phyloP scores from a whole-genome alignment of 2,888 invertebrate species.

The Muschampia plurimacula region DNA sequence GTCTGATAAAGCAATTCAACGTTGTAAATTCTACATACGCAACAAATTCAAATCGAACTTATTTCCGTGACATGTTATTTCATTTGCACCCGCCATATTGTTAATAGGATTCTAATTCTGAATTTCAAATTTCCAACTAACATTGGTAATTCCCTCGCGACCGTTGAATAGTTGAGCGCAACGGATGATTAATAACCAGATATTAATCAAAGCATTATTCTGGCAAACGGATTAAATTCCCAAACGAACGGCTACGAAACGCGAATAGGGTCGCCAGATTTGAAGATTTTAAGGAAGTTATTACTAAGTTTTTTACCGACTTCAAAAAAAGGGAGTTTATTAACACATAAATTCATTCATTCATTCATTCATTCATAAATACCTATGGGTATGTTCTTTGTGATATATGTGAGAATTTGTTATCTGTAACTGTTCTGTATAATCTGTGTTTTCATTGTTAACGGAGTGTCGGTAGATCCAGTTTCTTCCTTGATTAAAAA shows the following conservation, averaged over 20 bases:
- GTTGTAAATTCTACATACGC: constrained; percentile 1
- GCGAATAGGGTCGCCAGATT: constrained; percentile 41
- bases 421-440: no score
- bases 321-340: no score
- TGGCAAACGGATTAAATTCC: constrained; percentile 57
- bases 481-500: no score
- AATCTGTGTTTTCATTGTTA: no score
- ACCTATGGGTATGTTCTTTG: no score
- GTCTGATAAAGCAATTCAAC: not conserved
- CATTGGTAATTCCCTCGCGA: constrained; percentile 68
- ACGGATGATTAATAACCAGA: constrained; percentile 73
- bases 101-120: constrained; percentile 70
- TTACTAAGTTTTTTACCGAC: not conserved
- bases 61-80: constrained; percentile 54
- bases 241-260: constrained; percentile 50
- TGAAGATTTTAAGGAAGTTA: constrained; percentile 12
- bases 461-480: no score
- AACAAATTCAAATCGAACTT: constrained; percentile 33
- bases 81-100: constrained; percentile 62
- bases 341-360: no score
- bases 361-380: no score
- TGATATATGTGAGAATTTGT: no score
- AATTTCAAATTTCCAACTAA: constrained; percentile 69
- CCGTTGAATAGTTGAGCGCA: constrained; percentile 74
- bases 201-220: constrained; percentile 76